A percentile compares a stretch with the other conserved stretches of the same genome.
Conservation (phyloP, 1,140 invertebrate genomes). For the Drosophila malerkotliana region DNA sequence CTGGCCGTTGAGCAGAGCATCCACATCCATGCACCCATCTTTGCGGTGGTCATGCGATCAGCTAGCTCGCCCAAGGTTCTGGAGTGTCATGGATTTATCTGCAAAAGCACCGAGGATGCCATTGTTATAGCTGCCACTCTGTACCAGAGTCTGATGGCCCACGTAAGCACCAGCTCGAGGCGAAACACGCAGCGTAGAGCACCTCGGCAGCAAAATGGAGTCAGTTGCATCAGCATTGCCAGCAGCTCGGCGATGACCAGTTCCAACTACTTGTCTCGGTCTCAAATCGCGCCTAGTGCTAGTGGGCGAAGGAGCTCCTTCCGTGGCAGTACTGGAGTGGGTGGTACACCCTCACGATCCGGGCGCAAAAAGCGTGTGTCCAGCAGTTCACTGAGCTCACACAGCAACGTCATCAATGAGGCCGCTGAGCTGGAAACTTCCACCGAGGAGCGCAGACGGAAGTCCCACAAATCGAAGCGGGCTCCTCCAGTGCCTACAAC, state of each 20-base stretch:
- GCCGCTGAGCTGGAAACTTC: conserved; percentile 73
- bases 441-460: conserved; percentile 79
- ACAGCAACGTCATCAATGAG: conserved; percentile 85
- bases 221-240: conserved; percentile 88
- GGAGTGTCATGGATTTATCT: conserved; percentile 96
- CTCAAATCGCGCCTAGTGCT: conserved; percentile 52
- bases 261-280: conserved; percentile 81
- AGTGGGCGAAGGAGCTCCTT: conserved; percentile 73
- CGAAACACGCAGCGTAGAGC: conserved; percentile 84
- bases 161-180: conserved; percentile 86
- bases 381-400: conserved; percentile 86
- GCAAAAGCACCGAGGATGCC: conserved; percentile 93
- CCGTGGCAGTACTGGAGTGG: conserved; percentile 57
- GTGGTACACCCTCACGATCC: conserved; percentile 77
- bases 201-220: conserved; percentile 88
- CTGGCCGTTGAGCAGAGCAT: conserved; percentile 77
- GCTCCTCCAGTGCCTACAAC: conserved; percentile 76
- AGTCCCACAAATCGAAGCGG: conserved; percentile 78
- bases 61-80: conserved; percentile 90
- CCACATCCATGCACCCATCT: conserved; percentile 91
- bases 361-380: conserved; percentile 86
- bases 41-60: conserved; percentile 95
- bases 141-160: conserved; percentile 93
- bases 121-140: conserved; percentile 95
- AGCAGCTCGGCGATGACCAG: conserved; percentile 85